These are phyloP conservation scores for Zapornia atra DNA, from an alignment of 2,113 vertebrate genomes.

Conservation along the genomic window DNA sequence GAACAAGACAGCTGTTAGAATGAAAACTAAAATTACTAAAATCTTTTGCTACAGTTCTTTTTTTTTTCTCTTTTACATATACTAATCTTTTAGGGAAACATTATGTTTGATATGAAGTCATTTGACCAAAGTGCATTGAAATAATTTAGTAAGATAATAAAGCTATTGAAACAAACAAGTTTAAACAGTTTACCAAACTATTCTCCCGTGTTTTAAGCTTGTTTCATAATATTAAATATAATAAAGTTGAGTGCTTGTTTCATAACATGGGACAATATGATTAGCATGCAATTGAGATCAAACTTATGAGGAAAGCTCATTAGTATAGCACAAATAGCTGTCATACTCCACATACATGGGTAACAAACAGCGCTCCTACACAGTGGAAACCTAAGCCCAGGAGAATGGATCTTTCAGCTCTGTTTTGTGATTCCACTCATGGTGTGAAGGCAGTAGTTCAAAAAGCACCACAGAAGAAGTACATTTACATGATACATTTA, in stretches of 20 bases:
- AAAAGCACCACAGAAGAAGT: not conserved
- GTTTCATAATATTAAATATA: not conserved
- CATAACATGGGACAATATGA: not conserved
- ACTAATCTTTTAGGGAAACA: not conserved
- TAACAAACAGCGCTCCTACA: not conserved
- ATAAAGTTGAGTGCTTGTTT: not conserved
- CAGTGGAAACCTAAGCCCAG: not conserved
- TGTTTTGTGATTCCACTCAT: not conserved
- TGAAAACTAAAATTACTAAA: not conserved
- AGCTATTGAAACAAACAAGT: not conserved
- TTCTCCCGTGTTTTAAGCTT: not conserved
- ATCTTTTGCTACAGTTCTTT: not conserved
- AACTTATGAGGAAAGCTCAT: not conserved
- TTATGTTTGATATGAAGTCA: not conserved
- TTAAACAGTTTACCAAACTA: not conserved
- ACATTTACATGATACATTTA: not conserved
- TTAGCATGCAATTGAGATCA: conserved; percentile 13
- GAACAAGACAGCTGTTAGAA: not conserved
- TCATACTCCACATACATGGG: not conserved
- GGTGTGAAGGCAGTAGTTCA: not conserved
- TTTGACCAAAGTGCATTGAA: not conserved
- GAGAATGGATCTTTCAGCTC: not conserved
- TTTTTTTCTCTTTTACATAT: not conserved
- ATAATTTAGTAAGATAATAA: not conserved
- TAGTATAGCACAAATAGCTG: conserved; percentile 31